Evolutionary conservation across 2,113 vertebrate genomes (phyloP), one percentile per base, ranked within the genome.

Genomic region (Lophura nycthemera): DNA sequence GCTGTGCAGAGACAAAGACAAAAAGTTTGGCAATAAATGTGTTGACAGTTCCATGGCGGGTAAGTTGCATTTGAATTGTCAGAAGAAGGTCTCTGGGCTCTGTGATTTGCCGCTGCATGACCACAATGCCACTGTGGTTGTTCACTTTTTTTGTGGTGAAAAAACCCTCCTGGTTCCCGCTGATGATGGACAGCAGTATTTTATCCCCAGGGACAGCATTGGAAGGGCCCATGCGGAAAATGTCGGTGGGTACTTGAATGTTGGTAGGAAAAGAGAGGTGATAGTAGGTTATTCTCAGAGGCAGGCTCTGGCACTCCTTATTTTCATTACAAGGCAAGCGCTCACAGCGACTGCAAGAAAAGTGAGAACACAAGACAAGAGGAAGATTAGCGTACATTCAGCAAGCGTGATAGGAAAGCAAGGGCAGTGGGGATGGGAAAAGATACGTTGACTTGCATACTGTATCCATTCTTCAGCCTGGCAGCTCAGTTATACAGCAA

Each of bases 171-270:
- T 99, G 98, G 91, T 99, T 99, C 95, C 99, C 99, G 16, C 97
- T 94, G 83, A 97, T 98, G 97, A 99, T 99, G 97, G 98, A 97
- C 93, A 99, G 97, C 97, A 98, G 98, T 97, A 99, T 97, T 97
- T 98, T 98, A 96, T 99, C 99, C 92, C 99, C 98, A 10, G 97
- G 95, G 96, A 98, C 96, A 42, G 97, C 96, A 96, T 94, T 98
- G 97, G 99, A 98, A 82, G 99, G 99, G 95, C 99, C 99, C 99
- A 99, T 99, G 98, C 98, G 99, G 98, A 99, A 99, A 97, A 99
- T 98, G 97, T 98, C 98, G 97, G 98, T 98, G 96, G 98, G 98
- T 95, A 98, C 98, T 92, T 98, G 99, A 91, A 99, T 98, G 98
- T 99, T 99, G 99, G 98, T 99, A 86, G 99, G 99, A 97, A 99